Evolutionary conservation across 2,888 invertebrate species (phyloP).

Genomic region (Muschampia plurimacula): DNA sequence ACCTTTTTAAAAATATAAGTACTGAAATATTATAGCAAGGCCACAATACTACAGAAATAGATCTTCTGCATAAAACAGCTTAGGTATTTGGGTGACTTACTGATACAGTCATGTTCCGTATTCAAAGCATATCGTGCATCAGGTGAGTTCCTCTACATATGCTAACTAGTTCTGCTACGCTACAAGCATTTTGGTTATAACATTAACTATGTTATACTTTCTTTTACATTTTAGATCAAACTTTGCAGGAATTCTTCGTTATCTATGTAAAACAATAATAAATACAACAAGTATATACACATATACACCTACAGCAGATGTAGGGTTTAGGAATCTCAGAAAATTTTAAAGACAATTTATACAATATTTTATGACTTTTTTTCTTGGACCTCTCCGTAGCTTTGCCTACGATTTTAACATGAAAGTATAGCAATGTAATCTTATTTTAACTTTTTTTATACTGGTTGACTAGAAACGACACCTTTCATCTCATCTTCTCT

Average conservation of each 20-base stretch:
- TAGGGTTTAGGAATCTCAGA: too few species aligned
- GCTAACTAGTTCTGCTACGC: slow-evolving; percentile 53
- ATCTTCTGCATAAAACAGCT: neutral
- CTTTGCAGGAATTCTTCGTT: too few species aligned
- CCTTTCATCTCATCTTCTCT: too few species aligned
- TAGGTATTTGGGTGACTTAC: neutral
- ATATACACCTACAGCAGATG: too few species aligned
- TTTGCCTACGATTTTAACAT: too few species aligned
- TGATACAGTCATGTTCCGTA: slow-evolving; percentile 58
- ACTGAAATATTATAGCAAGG: neutral
- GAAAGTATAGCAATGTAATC: too few species aligned
- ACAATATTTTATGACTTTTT: too few species aligned
- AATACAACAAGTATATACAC: neutral
- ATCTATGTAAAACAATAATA: neutral
- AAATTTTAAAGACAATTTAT: too few species aligned
- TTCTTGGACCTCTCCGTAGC: too few species aligned
- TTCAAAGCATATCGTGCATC: slow-evolving; percentile 63
- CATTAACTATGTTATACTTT: neutral
- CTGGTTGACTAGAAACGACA: too few species aligned
- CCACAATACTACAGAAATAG: neutral
- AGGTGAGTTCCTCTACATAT: slow-evolving; percentile 64
- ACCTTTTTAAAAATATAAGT: too few species aligned
- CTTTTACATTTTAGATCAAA: neutral
- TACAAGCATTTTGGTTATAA: neutral
- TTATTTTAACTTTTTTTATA: too few species aligned